Percentiles rank a stretch among this genome's conserved stretches.
Evolutionary conservation across 1,140 invertebrate species (phyloP).

Genomic region (Araneus ventricosus): DNA sequence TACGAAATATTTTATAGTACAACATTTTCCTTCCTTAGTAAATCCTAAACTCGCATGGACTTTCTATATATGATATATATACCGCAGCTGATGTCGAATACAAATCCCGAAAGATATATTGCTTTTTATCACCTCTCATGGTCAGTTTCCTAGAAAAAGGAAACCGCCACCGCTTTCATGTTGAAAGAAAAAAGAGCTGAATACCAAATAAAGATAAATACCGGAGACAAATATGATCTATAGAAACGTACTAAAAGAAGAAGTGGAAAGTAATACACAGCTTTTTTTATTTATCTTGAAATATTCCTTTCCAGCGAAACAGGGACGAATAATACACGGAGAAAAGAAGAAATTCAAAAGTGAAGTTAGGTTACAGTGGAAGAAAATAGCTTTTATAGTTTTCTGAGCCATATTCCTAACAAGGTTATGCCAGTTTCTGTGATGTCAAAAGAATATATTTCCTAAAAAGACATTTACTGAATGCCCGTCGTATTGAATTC

Average conservation of each 20-base stretch:
- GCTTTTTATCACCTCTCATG: neutral
- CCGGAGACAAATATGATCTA: constrained; percentile 3
- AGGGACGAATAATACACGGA: neutral
- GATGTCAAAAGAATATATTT: constrained; percentile 69
- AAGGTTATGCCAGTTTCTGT: constrained; percentile 38
- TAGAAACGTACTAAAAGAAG: neutral
- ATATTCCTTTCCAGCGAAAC: neutral
- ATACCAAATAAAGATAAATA: constrained; percentile 37
- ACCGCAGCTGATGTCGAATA: too few relatives aligned
- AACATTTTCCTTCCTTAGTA: too few relatives aligned
- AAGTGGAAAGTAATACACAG: neutral
- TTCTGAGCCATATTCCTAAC: constrained; percentile 55
- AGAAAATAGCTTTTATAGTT: constrained; percentile 56
- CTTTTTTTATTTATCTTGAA: constrained; percentile 15
- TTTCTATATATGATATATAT: too few relatives aligned
- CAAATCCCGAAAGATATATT: neutral
- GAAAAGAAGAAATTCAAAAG: constrained; percentile 41
- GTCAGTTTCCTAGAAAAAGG: constrained; percentile 16
- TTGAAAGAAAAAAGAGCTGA: neutral
- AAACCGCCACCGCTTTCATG: neutral
- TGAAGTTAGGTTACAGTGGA: constrained; percentile 39
- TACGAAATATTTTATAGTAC: too few relatives aligned
- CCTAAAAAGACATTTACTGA: constrained; percentile 49
- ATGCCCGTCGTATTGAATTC: constrained; percentile 55
- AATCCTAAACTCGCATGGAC: too few relatives aligned